A percentile compares a stretch with the other conserved stretches of the same genome.
These are phyloP conservation scores for Staurois parvus DNA, from an alignment of 2,797 vertebrate species.

Conservation along the genomic window DNA sequence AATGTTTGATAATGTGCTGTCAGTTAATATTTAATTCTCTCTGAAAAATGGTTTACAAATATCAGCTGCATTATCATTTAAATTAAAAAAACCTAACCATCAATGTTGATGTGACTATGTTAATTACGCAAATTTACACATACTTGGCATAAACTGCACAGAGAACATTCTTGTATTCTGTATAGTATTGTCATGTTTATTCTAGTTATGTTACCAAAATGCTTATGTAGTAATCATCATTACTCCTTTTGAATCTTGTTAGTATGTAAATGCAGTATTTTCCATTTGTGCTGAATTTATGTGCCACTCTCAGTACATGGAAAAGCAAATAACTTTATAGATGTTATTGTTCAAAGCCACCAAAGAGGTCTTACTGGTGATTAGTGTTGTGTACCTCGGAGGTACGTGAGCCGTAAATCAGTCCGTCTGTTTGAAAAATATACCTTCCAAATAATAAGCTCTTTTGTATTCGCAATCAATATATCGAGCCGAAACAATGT, in stretches of 20 bases:
- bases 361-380: constrained; percentile 34
- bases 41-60: neutral
- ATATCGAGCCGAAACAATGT: constrained; percentile 51
- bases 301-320: neutral
- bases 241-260: constrained; percentile 8
- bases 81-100: neutral
- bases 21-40: neutral
- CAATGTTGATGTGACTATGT: no score
- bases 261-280: constrained; percentile 25
- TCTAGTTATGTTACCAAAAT: neutral
- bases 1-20: neutral
- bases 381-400: constrained; percentile 23
- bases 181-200: neutral
- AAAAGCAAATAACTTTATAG: constrained; percentile 7
- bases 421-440: constrained; percentile 44
- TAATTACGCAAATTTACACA: no score
- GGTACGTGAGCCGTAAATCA: constrained; percentile 21
- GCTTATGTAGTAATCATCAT: constrained; percentile 14
- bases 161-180: no score
- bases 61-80: neutral
- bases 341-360: constrained; percentile 4
- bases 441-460: constrained; percentile 45
- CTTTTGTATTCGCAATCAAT: constrained; percentile 61
- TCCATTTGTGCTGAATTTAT: constrained; percentile 20
- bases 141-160: no score